Evolutionary conservation across 2,888 invertebrate species (phyloP).

Genomic region (Eristalis arbustorum): DNA sequence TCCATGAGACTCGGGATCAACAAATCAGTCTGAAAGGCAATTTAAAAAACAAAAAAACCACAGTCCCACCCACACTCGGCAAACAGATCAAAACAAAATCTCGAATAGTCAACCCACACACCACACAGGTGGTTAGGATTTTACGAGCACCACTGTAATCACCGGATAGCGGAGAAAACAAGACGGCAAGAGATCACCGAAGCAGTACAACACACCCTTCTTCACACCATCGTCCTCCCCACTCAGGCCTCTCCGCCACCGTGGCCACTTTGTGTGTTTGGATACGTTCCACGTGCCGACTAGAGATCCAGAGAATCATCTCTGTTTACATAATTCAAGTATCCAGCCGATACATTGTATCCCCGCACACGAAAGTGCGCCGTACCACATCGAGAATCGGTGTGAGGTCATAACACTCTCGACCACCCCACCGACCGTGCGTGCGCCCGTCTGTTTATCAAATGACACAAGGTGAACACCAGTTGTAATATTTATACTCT

Average conservation of each 20-base stretch:
- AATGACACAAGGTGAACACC: slow-evolving; percentile 65
- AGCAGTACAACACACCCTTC: not conserved
- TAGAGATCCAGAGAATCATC: slow-evolving; percentile 7
- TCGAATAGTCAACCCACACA: not conserved
- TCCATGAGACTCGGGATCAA: not conserved
- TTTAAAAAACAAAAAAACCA: not conserved
- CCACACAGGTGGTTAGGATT: slow-evolving; percentile 8
- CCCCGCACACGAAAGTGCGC: slow-evolving; percentile 23
- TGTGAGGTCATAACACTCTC: not conserved
- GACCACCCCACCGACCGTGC: not conserved
- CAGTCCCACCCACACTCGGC: not conserved
- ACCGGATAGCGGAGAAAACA: not conserved
- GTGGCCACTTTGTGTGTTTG: slow-evolving; percentile 8
- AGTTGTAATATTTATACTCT: slow-evolving; percentile 62
- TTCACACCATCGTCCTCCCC: slow-evolving; percentile 8
- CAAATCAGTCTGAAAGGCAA: not conserved
- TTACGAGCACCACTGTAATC: slow-evolving; percentile 11
- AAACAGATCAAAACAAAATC: slow-evolving; percentile 1
- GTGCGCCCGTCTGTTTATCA: slow-evolving; percentile 42
- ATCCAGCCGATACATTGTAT: slow-evolving; percentile 47
- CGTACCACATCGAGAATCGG: slow-evolving; percentile 5
- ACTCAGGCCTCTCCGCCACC: not conserved
- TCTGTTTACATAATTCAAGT: slow-evolving; percentile 58
- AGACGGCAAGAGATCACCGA: not conserved
- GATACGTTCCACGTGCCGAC: not conserved